Base-by-base conservation (phyloP, 2,113 vertebrate species). In the Podarcis raffonei region DNA sequence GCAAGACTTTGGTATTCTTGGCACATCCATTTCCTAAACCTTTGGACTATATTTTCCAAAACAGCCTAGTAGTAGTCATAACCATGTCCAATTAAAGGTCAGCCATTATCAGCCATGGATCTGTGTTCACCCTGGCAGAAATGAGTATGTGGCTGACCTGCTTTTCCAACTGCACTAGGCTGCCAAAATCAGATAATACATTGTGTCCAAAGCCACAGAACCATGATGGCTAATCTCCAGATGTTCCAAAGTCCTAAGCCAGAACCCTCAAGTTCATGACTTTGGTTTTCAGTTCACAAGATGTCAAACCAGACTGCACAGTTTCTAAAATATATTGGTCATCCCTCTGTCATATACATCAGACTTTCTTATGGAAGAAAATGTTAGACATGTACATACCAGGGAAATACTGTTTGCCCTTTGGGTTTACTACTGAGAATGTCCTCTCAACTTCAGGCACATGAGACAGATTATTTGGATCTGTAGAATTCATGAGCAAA, bases 161-260 rank as follows among this genome's bases (percentile, higher is more conserved):
- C 53, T 39, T 23, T 81, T 72, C 78, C 57, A 79, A 81, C 35
- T 30, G 57, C 48, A 74, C 39, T 62, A 62, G 53, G 59, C 78
- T 81, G 66, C 68, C 79, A 71, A 39, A 76, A 37, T 81, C 78
- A 80, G 76, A 86, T 79, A 79, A 78, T 78, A 39, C 27, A 42
- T 79, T 86, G 74, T 78, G 62, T 78, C 75, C 59, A 87, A 87
- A 81, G 68, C 78, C 86, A 81, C 48, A 87, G 32, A n/a, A 65
- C 68, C 79, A 81, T 35, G 32, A 59, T 30, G 32, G 66, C 68
- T 72, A 74, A 62, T 27, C 32, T 12, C 32, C 68, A 87, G 62
- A 74, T 75, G 65, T 87, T 82, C 57, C 25, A 82, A 59, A 72
- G 35, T 81, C 68, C 74, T 75, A 82, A n/a, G 69, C 15, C 71